Base-by-base conservation (phyloP, 2,113 vertebrate genomes). In the Albula glossodonta region DNA sequence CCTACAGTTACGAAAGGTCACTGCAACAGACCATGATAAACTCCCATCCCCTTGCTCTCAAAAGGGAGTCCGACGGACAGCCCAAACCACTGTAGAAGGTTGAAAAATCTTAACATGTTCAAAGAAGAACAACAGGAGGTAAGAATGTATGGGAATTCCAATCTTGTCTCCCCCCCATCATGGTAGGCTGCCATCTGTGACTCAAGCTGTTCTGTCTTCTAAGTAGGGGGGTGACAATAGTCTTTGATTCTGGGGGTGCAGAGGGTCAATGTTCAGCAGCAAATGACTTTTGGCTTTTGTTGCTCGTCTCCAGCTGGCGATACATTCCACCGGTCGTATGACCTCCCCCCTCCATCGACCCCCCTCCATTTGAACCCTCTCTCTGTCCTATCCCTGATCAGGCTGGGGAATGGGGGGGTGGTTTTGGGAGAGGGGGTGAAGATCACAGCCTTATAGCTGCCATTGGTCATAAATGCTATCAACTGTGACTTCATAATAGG, bases 171-270 rank as follows among this genome's bases (percentile, higher is more conserved):
- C 52, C 50, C 52, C 60, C 25, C 51, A 6, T 13, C 83, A n/a
- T 82, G 52, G 74, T 52, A 51, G 77, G 63, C 51, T 41, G 80
- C 91, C 88, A 90, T 91, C 90, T 91, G 92, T 89, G 87, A 25
- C 83, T 82, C 92, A 87, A 88, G 89, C 90, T 91, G 89, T 86
- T 89, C 86, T 8, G 19, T 85, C 81, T 79, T 87, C 87, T 10
- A 83, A 19, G 17, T 80, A 10, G 25, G n/a, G 63, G 78, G 31
- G 25, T 13, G 74, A n/a, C 84, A 70, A 82, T 81, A 85, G 86
- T 89, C 88, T 88, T 78, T 86, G 70, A 77, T 74, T 57, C 41
- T 3, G 17, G 77, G 56, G 84, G 79, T 77, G 56, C 74, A 84
- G 86, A 83, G 51, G 89, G 89, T 87, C 88, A 85, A 85, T 89